Evolutionary conservation across 2,888 invertebrate genomes (phyloP), one percentile per base, ranked within the genome.

Genomic region (Hyposoter dolosus): DNA sequence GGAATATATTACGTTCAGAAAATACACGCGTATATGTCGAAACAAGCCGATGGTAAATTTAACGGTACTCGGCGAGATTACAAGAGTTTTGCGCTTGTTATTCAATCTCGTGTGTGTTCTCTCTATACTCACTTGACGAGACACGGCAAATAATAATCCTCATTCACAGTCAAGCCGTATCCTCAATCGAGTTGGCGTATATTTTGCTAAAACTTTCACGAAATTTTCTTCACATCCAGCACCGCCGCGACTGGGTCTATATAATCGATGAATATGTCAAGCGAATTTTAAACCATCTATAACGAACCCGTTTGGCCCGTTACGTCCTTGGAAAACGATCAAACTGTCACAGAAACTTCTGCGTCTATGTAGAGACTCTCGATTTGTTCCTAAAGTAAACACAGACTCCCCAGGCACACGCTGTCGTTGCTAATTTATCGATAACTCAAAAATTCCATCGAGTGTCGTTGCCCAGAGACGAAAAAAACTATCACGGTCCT

Each of bases 71-170:
- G 47, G 40, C 28, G n/a, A 63, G 53, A 75, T 63, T 17, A 40
- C 71, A 56, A 65, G 83, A 78, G 66, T 78, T 74, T 78, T 23
- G 50, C 35, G 47, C 72, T 77, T 28, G 82, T 82, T 79, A 83
- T 78, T 77, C 75, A 69, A 82, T 79, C 45, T n/a, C 65, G 23
- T 23, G 74, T 71, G 65, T 72, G 28, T 74, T 40, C 32, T 43
- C 60, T 82, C 28, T 56, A 28, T 72, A 79, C 79, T 76, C 47
- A 66, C 69, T 85, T 69, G 69, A 50, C 45, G 72, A 53, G 71
- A 50, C 53, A 43, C 53, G 71, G 47, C 69, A 69, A 69, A 79
- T 85, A 76, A 78, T 81, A n/a, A 83, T 82, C 76, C 17, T 65
- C 78, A 72, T 17, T 79, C 6, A 63, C 43, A 75, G 72, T 47